Evolutionary conservation across 2,888 invertebrate species (phyloP).

Genomic region (Orthosia incerta): DNA sequence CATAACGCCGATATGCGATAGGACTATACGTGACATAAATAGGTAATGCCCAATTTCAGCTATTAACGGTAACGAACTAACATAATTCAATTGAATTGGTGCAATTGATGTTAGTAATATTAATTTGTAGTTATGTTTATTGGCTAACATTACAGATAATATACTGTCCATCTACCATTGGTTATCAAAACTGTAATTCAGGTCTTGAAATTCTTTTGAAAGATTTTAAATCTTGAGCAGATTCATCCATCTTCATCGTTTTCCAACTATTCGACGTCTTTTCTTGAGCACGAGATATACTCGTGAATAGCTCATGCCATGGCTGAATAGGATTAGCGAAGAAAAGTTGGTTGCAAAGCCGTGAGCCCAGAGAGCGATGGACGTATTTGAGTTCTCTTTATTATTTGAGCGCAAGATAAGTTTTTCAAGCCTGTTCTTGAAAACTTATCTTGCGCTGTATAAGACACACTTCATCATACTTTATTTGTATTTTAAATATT

Average conservation of each 20-base stretch:
- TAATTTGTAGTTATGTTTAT: constrained; percentile 24
- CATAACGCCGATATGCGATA: constrained; percentile 68
- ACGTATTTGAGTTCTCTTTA: constrained; percentile 2
- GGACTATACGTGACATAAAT: constrained; percentile 74
- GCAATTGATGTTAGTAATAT: constrained; percentile 35
- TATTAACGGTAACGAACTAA: constrained; percentile 54
- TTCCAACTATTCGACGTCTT: constrained; percentile 21
- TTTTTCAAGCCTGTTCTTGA: not conserved
- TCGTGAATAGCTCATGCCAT: constrained; percentile 25
- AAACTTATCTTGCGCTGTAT: not conserved
- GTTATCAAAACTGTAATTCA: constrained; percentile 19
- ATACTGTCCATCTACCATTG: constrained; percentile 1
- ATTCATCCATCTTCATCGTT: constrained; percentile 43
- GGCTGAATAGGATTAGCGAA: constrained; percentile 27
- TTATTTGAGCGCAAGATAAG: not conserved
- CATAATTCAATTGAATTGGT: constrained; percentile 70
- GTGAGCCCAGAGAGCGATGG: not conserved
- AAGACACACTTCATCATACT: no score
- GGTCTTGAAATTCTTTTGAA: constrained; percentile 12
- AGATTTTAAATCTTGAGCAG: constrained; percentile 20
- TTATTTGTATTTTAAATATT: no score
- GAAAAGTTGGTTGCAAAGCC: constrained; percentile 21
- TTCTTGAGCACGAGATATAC: constrained; percentile 28
- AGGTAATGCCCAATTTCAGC: constrained; percentile 65
- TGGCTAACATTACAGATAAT: not conserved